Conservation (phyloP, 2,113 vertebrate genomes). For the Podarcis muralis region DNA sequence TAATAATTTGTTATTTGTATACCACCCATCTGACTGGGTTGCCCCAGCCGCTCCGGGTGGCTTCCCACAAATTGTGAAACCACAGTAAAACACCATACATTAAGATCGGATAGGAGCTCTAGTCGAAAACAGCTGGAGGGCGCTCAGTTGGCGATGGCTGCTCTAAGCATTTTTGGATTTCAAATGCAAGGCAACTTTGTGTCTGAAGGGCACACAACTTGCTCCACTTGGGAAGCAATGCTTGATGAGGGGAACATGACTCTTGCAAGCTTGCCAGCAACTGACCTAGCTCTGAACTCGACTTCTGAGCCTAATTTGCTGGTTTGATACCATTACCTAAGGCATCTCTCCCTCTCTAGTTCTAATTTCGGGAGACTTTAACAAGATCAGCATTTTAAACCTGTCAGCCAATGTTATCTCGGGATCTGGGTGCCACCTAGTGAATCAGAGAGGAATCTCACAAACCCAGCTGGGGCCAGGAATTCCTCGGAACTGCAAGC, state of each 20-base stretch:
- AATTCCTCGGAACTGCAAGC: background rate
- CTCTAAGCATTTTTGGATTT: background rate
- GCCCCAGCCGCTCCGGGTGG: too few species aligned
- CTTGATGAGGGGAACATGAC: conserved; percentile 28
- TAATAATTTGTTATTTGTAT: too few species aligned
- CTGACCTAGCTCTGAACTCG: conserved; percentile 61
- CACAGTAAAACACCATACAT: too few species aligned
- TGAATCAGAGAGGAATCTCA: conserved; percentile 31
- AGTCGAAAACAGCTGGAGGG: too few species aligned
- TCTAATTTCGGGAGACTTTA: conserved; percentile 59
- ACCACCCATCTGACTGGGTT: too few species aligned
- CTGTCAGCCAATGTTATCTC: fast-evolving
- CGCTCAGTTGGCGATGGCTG: too few species aligned
- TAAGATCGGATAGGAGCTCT: too few species aligned
- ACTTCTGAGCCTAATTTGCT: conserved; percentile 50
- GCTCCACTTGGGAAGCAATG: background rate
- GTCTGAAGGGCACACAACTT: background rate
- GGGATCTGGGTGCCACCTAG: conserved; percentile 48
- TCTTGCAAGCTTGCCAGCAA: conserved; percentile 44
- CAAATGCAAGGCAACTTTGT: too few species aligned
- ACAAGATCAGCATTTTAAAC: conserved; percentile 50
- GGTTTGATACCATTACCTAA: conserved; percentile 53
- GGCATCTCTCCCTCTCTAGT: conserved; percentile 48
- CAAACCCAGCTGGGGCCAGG: background rate
- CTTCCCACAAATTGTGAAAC: too few species aligned